Conservation (phyloP, 2,113 vertebrate species). For the Rhynchomys soricoides region DNA sequence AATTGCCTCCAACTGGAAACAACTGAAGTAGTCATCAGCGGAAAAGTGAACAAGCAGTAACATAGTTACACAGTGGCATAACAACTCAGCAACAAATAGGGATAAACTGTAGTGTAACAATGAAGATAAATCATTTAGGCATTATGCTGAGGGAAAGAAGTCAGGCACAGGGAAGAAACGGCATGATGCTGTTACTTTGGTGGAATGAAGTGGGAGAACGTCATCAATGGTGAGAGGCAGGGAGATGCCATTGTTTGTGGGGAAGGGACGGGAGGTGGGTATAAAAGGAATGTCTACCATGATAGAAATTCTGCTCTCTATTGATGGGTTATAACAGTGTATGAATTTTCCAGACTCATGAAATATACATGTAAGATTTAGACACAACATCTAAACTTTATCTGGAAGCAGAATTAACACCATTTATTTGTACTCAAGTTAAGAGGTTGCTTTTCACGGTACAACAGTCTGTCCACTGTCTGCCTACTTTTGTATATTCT, state of each 20-base stretch:
- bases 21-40: background rate
- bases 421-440: background rate
- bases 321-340: background rate
- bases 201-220: background rate
- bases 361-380: background rate
- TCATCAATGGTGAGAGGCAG: background rate
- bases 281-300: background rate
- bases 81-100: background rate
- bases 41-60: background rate
- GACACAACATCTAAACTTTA: background rate
- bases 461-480: background rate
- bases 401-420: background rate
- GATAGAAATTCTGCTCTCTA: background rate
- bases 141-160: background rate
- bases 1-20: background rate
- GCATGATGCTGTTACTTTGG: background rate
- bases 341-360: background rate
- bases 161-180: background rate
- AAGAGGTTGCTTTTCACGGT: slow-evolving; percentile 42
- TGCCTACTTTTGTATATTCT: background rate
- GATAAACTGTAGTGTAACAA: background rate
- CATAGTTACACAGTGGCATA: background rate
- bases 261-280: background rate
- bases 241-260: background rate
- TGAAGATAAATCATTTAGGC: background rate